These are phyloP conservation scores for Tricholauxania praeusta DNA, from an alignment of 2,888 invertebrate genomes.

Conservation along the genomic window DNA sequence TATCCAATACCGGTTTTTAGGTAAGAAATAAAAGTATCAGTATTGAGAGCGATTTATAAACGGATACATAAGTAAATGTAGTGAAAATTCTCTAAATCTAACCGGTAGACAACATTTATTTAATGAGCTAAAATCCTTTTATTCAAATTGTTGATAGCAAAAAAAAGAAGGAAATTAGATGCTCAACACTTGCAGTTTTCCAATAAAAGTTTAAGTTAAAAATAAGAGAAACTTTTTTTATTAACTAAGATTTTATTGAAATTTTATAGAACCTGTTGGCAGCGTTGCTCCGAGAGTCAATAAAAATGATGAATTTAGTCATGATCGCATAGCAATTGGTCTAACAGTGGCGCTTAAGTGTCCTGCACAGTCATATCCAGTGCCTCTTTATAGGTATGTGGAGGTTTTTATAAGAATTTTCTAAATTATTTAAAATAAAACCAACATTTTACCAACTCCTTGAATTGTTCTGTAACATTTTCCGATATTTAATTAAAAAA, in stretches of 20 bases:
- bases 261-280: conserved; percentile 63
- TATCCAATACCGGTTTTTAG: conserved; percentile 76
- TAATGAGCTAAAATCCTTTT: too few relatives aligned
- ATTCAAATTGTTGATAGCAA: too few relatives aligned
- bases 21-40: conserved; percentile 59
- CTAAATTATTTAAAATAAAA: not conserved
- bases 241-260: not conserved
- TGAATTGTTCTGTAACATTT: too few relatives aligned
- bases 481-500: too few relatives aligned
- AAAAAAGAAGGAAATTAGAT: too few relatives aligned
- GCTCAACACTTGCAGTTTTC: conserved; percentile 37
- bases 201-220: not conserved
- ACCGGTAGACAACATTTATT: not conserved
- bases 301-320: conserved; percentile 62
- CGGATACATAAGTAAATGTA: not conserved
- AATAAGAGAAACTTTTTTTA: not conserved
- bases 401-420: too few relatives aligned
- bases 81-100: not conserved
- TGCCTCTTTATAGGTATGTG: conserved; percentile 71
- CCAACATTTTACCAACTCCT: not conserved
- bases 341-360: conserved; percentile 73
- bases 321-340: conserved; percentile 53
- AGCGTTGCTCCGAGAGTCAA: conserved; percentile 72
- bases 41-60: not conserved
- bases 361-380: conserved; percentile 77